phyloP scores from a whole-genome alignment of 2,113 vertebrate genomes.

The Pongo pygmaeus region DNA sequence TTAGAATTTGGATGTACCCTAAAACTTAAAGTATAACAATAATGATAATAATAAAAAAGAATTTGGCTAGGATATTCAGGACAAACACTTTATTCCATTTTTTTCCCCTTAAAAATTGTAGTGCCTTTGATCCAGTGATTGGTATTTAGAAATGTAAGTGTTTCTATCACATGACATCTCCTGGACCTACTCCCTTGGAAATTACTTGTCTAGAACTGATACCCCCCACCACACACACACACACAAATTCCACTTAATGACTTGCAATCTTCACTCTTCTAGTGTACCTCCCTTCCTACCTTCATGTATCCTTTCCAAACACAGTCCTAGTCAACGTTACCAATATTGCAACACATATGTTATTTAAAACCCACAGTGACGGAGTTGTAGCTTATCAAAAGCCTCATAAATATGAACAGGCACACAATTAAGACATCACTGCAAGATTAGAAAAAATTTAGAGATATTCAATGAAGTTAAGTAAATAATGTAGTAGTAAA shows the following conservation, averaged over 20 bases:
- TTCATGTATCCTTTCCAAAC: background rate
- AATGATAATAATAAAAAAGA: background rate
- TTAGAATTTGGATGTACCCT: constrained; percentile 1
- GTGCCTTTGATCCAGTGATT: background rate
- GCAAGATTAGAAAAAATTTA: background rate
- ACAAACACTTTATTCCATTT: background rate
- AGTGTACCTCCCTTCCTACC: background rate
- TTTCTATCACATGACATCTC: background rate
- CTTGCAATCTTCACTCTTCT: background rate
- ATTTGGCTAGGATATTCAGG: constrained; percentile 24
- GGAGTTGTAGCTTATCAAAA: background rate
- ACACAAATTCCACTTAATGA: background rate
- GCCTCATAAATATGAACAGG: background rate
- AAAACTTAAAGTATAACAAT: no score
- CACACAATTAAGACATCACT: background rate
- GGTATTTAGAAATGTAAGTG: background rate
- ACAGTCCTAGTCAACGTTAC: background rate
- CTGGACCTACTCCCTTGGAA: background rate
- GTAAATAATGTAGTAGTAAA: background rate
- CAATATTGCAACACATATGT: background rate
- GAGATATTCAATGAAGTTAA: background rate
- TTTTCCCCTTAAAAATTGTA: background rate
- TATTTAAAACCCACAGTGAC: background rate
- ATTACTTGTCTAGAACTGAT: background rate
- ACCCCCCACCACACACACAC: background rate